A percentile compares a stretch with the other conserved stretches of the same genome.
These are phyloP conservation scores for Cryptoblepharus egeriae DNA, from an alignment of 2,797 vertebrate species.

Conservation along the genomic window DNA sequence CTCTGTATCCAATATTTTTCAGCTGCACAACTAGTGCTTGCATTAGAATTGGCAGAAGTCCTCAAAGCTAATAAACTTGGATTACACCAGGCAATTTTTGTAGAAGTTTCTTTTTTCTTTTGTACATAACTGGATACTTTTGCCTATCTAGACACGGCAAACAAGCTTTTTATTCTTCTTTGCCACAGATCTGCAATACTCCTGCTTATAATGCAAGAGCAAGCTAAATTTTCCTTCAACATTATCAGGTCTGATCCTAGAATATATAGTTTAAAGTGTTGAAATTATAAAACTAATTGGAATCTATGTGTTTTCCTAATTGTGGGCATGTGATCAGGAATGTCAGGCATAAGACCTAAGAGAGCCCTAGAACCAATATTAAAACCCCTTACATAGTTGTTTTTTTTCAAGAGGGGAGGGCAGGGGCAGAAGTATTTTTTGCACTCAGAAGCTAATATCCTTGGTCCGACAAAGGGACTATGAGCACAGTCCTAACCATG, in stretches of 20 bases:
- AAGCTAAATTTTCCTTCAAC: not conserved
- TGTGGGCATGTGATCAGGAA: not conserved
- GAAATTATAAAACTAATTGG: not conserved
- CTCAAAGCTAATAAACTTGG: conserved; percentile 6
- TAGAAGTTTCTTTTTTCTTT: not conserved
- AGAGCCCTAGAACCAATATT: not conserved
- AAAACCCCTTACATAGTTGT: not conserved
- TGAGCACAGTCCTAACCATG: too few species aligned
- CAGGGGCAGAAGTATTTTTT: not conserved
- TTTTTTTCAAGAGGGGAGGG: too few species aligned
- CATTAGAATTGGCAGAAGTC: not conserved
- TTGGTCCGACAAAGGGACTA: not conserved
- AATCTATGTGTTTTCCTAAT: not conserved
- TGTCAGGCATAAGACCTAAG: not conserved
- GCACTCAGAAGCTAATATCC: not conserved
- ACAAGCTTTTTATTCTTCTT: too few species aligned
- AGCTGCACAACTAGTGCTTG: not conserved
- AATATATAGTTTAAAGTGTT: not conserved
- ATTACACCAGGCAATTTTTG: not conserved
- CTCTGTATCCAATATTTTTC: not conserved
- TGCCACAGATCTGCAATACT: conserved; percentile 5
- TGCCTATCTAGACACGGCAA: too few species aligned
- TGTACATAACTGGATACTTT: not conserved
- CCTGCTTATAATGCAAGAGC: not conserved
- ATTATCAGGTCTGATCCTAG: not conserved